Base-by-base conservation (phyloP, 2,888 invertebrate genomes). In the Junonia oenone region DNA sequence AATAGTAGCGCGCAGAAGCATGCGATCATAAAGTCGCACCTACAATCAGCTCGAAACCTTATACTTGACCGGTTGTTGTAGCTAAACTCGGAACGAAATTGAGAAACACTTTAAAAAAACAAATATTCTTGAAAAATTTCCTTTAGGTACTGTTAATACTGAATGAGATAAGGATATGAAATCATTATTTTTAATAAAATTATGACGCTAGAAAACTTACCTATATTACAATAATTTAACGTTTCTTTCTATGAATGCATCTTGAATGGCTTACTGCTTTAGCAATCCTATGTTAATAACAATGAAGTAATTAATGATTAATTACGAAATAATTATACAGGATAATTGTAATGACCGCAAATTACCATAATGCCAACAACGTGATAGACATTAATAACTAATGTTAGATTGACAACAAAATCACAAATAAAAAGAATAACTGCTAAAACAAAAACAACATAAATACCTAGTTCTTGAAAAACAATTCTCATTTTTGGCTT, bases 1-100 rank as follows among this genome's bases (percentile, higher is more conserved):
- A 87, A 87, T 86, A 79, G 84, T 80, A 80, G 82, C 77, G 74
- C 70, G 75, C 81, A 81, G 78, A 78, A 84, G 81, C 85, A 78
- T 80, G 79, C 80, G 79, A 82, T 84, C 83, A 81, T 85, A 84
- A 84, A 84, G 66, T 83, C 78, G 75, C 81, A 79, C 80, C 76
- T 78, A 76, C 78, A 79, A 82, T 80, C 77, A 73, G 67, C 47
- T 58, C 37, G 14, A 48, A 61, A 74, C 75, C 75, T 72, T 76
- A 78, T 5, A 70, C 73, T 69, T 76, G 82, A 84, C 79, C 83
- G n/a, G n/a, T n/a, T 83, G 75, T 78, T 81, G 71, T 68, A 71
- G 63, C 71, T 66, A n/a, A 40, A 9, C 3, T n/a, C 38, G 19
- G 11, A 11, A 38, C 2, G 9, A 38, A 22, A 22, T 22, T 22